phyloP scores from a whole-genome alignment of 2,797 vertebrate species.

The Spheniscus humboldti region DNA sequence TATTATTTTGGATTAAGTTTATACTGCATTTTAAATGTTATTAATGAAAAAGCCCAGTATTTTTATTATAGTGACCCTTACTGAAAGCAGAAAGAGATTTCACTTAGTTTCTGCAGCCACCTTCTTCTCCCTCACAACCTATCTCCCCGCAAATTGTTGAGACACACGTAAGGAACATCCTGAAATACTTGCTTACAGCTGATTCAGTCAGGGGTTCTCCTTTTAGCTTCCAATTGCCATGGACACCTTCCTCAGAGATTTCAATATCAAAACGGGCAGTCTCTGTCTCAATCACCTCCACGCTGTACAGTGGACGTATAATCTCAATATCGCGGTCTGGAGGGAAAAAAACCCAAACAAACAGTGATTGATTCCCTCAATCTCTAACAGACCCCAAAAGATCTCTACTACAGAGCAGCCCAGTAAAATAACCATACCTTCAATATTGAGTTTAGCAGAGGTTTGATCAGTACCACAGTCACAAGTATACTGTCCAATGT shows the following conservation, averaged over 20 bases:
- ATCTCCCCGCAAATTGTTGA: background rate
- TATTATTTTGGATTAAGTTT: background rate
- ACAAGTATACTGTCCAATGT: slow-evolving; percentile 90
- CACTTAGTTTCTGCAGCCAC: background rate
- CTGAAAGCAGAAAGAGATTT: background rate
- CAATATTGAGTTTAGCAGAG: slow-evolving; percentile 87
- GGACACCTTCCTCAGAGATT: slow-evolving; percentile 92
- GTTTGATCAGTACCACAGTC: slow-evolving; percentile 96
- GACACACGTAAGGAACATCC: background rate
- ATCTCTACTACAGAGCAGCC: background rate
- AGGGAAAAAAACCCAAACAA: background rate
- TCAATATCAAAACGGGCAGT: slow-evolving; percentile 92
- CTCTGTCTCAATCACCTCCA: slow-evolving; percentile 94
- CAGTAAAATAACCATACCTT: slow-evolving; percentile 77
- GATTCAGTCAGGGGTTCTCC: slow-evolving; percentile 87
- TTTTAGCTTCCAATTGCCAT: slow-evolving; percentile 93
- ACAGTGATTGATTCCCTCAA: background rate
- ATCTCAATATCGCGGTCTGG: slow-evolving; percentile 95
- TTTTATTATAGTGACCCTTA: background rate
- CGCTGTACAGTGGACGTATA: slow-evolving; percentile 87
- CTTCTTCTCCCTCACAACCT: background rate
- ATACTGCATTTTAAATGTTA: background rate
- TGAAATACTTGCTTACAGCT: slow-evolving; percentile 81
- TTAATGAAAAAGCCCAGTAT: background rate
- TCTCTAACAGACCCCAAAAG: background rate